Evolutionary conservation across 23 tunicate genomes (phyloP).

Genomic region (Pegea sp.): DNA sequence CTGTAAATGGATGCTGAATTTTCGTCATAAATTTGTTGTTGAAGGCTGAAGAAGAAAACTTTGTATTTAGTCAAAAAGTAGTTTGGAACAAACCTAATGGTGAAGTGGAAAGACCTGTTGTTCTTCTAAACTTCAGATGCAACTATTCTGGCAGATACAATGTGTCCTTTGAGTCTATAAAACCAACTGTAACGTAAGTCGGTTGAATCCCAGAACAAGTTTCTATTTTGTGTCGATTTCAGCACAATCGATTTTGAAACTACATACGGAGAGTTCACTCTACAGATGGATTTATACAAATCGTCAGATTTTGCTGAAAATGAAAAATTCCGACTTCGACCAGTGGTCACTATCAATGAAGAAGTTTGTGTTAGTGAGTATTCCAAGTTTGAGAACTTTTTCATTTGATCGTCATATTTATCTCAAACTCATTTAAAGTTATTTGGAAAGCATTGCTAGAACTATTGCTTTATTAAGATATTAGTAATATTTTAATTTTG

Average conservation of each 20-base stretch:
- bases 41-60: neutral
- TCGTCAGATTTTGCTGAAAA: constrained; percentile 7
- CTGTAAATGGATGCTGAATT: no score
- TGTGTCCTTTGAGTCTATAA: constrained; percentile 18
- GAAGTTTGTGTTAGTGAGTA: constrained; percentile 70
- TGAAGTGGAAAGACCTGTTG: constrained; percentile 32
- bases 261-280: constrained; percentile 43
- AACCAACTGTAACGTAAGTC: constrained; percentile 56
- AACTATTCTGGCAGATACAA: constrained; percentile 29
- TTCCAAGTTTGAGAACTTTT: neutral
- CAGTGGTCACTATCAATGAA: constrained; percentile 28
- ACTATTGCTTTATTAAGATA: neutral
- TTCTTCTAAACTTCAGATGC: constrained; percentile 46
- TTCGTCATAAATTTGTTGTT: no score
- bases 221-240: constrained; percentile 1
- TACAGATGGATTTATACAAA: constrained; percentile 36
- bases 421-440: neutral
- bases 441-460: neutral
- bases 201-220: neutral
- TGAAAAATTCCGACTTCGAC: constrained; percentile 8
- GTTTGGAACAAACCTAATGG: constrained; percentile 23
- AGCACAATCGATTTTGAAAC: constrained; percentile 58
- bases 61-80: constrained; percentile 30
- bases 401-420: neutral
- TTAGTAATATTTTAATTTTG: neutral